A percentile compares a stretch with the other conserved stretches of the same genome.
Evolutionary conservation across 92 coral and sea anemone species (phyloP).

Genomic region (Phymanthus crucifer): DNA sequence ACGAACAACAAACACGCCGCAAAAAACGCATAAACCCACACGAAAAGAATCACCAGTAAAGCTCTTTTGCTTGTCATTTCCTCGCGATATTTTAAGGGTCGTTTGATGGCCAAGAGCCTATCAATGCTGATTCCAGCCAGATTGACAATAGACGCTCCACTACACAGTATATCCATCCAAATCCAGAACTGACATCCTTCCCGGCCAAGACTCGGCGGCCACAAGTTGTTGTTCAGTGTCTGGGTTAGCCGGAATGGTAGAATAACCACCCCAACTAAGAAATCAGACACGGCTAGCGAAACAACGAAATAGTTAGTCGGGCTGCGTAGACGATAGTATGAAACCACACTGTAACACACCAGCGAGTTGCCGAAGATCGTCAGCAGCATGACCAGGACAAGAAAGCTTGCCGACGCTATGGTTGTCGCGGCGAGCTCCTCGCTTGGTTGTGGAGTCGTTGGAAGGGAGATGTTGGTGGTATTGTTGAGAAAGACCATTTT

Average conservation of each 20-base stretch:
- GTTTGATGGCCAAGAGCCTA: slow-evolving; percentile 80
- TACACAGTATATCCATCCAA: slow-evolving; percentile 84
- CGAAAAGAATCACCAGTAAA: slow-evolving; percentile 53
- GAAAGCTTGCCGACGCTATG: slow-evolving; percentile 79
- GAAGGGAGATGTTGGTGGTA: slow-evolving; percentile 2
- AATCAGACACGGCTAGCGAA: slow-evolving; percentile 91
- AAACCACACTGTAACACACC: slow-evolving; percentile 81
- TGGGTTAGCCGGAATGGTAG: slow-evolving; percentile 89
- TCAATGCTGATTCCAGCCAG: slow-evolving; percentile 87
- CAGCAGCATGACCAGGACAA: slow-evolving; percentile 76
- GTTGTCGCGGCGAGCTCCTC: slow-evolving; percentile 16
- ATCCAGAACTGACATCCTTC: slow-evolving; percentile 94
- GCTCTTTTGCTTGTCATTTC: slow-evolving; percentile 82
- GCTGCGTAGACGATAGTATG: slow-evolving; percentile 79
- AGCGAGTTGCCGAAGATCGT: slow-evolving; percentile 89
- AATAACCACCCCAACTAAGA: slow-evolving; percentile 77
- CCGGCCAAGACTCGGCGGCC: slow-evolving; percentile 66
- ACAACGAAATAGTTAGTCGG: slow-evolving; percentile 91
- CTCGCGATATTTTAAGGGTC: slow-evolving; percentile 88
- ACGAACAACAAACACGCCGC: slow-evolving; percentile 78
- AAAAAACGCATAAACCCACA: slow-evolving; percentile 80
- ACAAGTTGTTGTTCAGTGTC: slow-evolving; percentile 56
- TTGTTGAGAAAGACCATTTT: slow-evolving; percentile 8
- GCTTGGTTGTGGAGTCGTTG: neutral
- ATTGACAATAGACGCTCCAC: slow-evolving; percentile 92